Evolutionary conservation across 2,888 invertebrate species (phyloP).

Genomic region (Mimas tiliae): DNA sequence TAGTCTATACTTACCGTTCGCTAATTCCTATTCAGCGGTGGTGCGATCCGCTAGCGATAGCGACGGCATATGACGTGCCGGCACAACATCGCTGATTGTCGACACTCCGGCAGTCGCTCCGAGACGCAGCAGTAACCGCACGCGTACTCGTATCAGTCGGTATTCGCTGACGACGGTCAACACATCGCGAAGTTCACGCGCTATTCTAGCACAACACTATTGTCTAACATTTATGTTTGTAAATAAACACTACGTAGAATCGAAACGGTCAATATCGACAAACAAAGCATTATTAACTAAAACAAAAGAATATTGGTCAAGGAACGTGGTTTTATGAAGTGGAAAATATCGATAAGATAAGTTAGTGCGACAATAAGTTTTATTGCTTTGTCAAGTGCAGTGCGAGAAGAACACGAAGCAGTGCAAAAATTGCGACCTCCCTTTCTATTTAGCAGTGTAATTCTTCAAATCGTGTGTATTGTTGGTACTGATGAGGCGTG

Average conservation of each 20-base stretch:
- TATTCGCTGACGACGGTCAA: not conserved
- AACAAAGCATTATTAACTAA: conserved; percentile 37
- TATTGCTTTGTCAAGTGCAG: conserved; percentile 62
- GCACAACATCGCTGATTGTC: conserved; percentile 35
- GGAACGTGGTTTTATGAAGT: conserved; percentile 58
- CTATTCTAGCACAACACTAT: conserved; percentile 3
- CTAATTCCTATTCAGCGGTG: conserved; percentile 43
- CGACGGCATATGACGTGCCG: conserved; percentile 51
- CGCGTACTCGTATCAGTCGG: conserved; percentile 39
- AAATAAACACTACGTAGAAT: conserved; percentile 29
- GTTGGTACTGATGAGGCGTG: conserved; percentile 9
- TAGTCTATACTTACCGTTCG: conserved; percentile 40
- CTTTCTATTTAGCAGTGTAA: conserved; percentile 54
- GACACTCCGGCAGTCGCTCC: conserved; percentile 63
- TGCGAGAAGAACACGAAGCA: conserved; percentile 48
- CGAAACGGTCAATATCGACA: conserved; percentile 38
- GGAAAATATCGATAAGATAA: conserved; percentile 76
- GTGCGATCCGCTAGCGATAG: conserved; percentile 64
- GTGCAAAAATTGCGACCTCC: conserved; percentile 66
- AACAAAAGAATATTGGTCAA: conserved; percentile 66
- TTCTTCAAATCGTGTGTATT: conserved; percentile 19
- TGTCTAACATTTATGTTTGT: conserved; percentile 36
- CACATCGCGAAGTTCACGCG: conserved; percentile 13
- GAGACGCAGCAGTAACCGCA: conserved; percentile 53
- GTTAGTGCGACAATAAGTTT: conserved; percentile 53